phyloP scores from a whole-genome alignment of 1,140 invertebrate species.

The Trachymyrmex septentrionalis region DNA sequence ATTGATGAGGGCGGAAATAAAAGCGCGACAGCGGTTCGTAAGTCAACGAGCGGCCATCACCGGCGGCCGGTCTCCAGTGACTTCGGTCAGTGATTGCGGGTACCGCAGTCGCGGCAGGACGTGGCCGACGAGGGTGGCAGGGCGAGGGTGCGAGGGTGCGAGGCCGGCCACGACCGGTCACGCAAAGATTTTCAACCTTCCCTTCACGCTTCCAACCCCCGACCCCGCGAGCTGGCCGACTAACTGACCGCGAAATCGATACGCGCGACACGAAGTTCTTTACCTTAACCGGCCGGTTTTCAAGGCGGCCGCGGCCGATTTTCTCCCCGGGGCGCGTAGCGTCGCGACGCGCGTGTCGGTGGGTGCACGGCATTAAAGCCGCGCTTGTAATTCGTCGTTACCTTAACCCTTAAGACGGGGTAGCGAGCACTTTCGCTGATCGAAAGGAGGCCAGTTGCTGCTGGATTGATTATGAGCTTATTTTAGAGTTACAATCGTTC shows the following conservation, averaged over 20 bases:
- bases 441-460: slow-evolving; percentile 1
- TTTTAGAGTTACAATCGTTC: slow-evolving; percentile 12
- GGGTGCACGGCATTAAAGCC: slow-evolving; percentile 44
- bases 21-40: background rate
- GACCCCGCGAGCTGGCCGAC: slow-evolving; percentile 65
- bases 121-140: slow-evolving; percentile 54
- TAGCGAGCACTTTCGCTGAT: slow-evolving; percentile 44
- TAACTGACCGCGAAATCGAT: slow-evolving; percentile 77
- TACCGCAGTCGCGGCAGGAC: slow-evolving; percentile 77
- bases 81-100: slow-evolving; percentile 80
- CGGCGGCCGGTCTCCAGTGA: slow-evolving; percentile 67
- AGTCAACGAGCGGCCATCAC: slow-evolving; percentile 75
- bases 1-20: slow-evolving; percentile 10
- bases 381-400: slow-evolving; percentile 54
- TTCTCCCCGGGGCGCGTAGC: background rate
- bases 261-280: slow-evolving; percentile 78
- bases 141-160: slow-evolving; percentile 72
- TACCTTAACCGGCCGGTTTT: slow-evolving; percentile 74
- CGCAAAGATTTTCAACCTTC: slow-evolving; percentile 81
- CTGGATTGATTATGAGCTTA: slow-evolving; percentile 25
- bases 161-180: slow-evolving; percentile 79
- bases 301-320: slow-evolving; percentile 57
- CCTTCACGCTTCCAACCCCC: slow-evolving; percentile 60
- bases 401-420: slow-evolving; percentile 35
- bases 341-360: slow-evolving; percentile 6